Conservation (phyloP, 2,888 invertebrate species). For the Ceriagrion tenellum region DNA sequence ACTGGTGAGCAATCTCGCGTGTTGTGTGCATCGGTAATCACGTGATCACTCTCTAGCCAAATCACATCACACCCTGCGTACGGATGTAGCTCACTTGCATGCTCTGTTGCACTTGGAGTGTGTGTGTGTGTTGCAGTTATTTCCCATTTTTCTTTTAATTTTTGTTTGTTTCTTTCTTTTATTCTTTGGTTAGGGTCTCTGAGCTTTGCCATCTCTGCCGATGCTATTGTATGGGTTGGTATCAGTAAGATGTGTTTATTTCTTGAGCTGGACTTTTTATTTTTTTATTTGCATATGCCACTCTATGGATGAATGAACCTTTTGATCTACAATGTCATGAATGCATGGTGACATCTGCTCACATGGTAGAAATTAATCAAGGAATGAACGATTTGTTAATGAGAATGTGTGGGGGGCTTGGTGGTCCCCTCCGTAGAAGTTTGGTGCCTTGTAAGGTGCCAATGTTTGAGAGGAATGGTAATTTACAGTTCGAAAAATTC, state of each 20-base stretch:
- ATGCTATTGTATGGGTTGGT: conserved; percentile 53
- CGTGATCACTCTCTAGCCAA: conserved; percentile 69
- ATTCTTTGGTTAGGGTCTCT: neutral
- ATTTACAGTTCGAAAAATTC: conserved; percentile 36
- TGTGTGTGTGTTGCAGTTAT: conserved; percentile 78
- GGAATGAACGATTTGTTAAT: conserved; percentile 47
- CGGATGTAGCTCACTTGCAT: conserved; percentile 68
- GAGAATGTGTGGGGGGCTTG: conserved; percentile 45
- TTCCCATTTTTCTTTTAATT: conserved; percentile 82
- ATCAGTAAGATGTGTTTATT: neutral
- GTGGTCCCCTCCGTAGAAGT: neutral
- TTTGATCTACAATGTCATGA: conserved; percentile 34
- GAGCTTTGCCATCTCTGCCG: conserved; percentile 42
- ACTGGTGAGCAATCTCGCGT: conserved; percentile 97
- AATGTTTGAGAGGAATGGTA: conserved; percentile 64
- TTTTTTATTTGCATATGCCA: conserved; percentile 48
- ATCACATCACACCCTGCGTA: conserved; percentile 68
- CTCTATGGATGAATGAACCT: conserved; percentile 52
- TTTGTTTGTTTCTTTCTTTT: neutral
- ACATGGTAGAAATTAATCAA: conserved; percentile 39
- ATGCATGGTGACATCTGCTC: conserved; percentile 57
- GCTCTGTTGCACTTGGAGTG: conserved; percentile 65
- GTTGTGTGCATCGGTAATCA: conserved; percentile 95
- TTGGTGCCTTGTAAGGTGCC: conserved; percentile 55
- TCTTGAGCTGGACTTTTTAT: conserved; percentile 13